These are phyloP conservation scores for Montipora efflorescens DNA, from an alignment of 64 coral and sea anemone species.

Conservation along the genomic window DNA sequence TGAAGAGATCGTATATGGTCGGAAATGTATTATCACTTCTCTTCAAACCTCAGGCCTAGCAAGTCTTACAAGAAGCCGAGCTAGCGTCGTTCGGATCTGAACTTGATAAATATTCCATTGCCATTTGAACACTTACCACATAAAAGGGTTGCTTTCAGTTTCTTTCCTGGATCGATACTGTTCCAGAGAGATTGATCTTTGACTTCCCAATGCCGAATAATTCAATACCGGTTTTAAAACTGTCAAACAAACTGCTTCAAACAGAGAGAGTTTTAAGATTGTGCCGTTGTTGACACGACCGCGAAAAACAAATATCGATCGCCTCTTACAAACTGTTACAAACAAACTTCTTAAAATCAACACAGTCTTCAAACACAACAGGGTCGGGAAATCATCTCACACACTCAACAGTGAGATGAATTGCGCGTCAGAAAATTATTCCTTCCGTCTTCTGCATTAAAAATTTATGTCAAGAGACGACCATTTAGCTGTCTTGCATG, in stretches of 20 bases:
- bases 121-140: constrained; percentile 2
- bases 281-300: background rate
- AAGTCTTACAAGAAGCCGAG: no score
- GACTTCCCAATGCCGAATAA: constrained; percentile 2
- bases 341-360: constrained; percentile 46
- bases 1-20: no score
- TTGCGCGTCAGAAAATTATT: background rate
- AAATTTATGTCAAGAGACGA: constrained; percentile 20
- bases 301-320: background rate
- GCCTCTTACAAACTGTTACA: constrained; percentile 8
- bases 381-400: background rate
- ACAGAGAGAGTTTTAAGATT: constrained; percentile 18
- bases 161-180: background rate
- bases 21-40: no score
- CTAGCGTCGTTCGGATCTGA: background rate
- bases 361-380: background rate
- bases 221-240: background rate
- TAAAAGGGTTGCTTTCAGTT: background rate
- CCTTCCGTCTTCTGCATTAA: constrained; percentile 37
- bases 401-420: background rate
- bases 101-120: background rate
- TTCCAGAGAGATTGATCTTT: background rate
- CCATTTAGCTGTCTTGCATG: constrained; percentile 38
- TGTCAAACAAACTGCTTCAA: constrained; percentile 46
- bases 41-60: no score